Evolutionary conservation across 2,113 vertebrate genomes (phyloP), one percentile per base, ranked within the genome.

Genomic region (Heterotilapia buettikoferi): DNA sequence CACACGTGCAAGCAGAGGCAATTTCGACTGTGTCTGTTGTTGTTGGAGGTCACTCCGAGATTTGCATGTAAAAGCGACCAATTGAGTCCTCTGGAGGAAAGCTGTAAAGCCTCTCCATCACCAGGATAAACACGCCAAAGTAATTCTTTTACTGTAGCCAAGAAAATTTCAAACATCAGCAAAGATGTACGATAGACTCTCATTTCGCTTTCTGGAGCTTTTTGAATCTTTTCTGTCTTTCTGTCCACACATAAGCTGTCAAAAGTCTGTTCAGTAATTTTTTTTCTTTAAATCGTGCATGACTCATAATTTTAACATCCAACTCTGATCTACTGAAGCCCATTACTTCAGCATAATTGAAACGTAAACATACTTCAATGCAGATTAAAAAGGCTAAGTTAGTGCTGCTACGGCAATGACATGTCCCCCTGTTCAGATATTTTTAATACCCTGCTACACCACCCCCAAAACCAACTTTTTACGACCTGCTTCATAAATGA

Each of bases 401-500:
- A 94, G 94, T 93, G 87, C 82, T 94, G 89, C 95, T 91, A 93
- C 76, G 88, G 71, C 80, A 86, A 84, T 93, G 91, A 93, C 93
- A 93, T 91, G 91, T 92, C 88, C 90, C 85, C 85, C 82, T 92
- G 90, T 92, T 92, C 91, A 87, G 83, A 91, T 93, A 92, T 91
- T 95, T 95, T 93, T 88, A 91, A 93, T 90, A 68, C 92, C 85
- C 88, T 84, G 88, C 90, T 82, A 80, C 92, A 80, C 83, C 82
- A 59, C 88, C 89, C 81, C 86, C 43, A 86, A 86, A 61, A 56
- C 88, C 82, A 71, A 56, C 43, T 86, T 92, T 96, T 96, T 96
- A 96, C 57, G 84, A 94, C 88, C 94, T 86, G 91, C 93, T 96
- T 94, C 91, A 95, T 96, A 96, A 97, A 96, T 93, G 94, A 96